These are phyloP conservation scores for Psilopogon haemacephalus DNA, from an alignment of 2,113 vertebrate genomes.

Conservation along the genomic window DNA sequence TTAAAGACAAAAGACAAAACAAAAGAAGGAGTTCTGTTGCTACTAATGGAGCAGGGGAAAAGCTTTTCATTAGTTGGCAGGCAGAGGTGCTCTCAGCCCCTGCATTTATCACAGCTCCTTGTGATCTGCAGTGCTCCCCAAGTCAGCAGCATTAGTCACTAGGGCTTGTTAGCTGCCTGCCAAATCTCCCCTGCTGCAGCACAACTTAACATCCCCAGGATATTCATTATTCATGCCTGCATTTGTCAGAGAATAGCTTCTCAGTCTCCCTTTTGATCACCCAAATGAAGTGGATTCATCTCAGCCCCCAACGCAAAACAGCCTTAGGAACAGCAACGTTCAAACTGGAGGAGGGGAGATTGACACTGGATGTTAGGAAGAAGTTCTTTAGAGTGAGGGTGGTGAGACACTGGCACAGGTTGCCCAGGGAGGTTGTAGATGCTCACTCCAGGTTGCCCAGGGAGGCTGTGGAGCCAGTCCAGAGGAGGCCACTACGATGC, in stretches of 20 bases:
- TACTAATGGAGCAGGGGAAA: background rate
- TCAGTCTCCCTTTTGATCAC: slow-evolving; percentile 31
- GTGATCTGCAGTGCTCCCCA: background rate
- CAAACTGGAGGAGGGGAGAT: too few relatives aligned
- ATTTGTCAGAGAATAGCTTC: slow-evolving; percentile 36
- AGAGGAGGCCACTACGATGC: too few relatives aligned
- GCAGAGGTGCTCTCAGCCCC: background rate
- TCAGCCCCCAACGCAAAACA: background rate
- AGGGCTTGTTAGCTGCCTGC: background rate
- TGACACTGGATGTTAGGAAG: too few relatives aligned
- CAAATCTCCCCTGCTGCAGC: background rate
- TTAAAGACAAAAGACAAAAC: background rate
- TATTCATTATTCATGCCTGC: slow-evolving; percentile 26
- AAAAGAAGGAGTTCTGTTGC: background rate
- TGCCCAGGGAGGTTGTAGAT: too few relatives aligned
- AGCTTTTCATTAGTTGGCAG: background rate
- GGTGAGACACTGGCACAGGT: too few relatives aligned
- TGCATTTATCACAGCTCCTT: background rate
- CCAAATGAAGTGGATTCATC: background rate
- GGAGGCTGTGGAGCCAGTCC: too few relatives aligned
- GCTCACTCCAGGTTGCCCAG: too few relatives aligned
- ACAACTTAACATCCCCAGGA: background rate
- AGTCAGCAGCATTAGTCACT: background rate
- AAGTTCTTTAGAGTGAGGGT: too few relatives aligned
- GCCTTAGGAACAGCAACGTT: background rate